Evolutionary conservation across 2,888 invertebrate species (phyloP).

Genomic region (Thereva unica): DNA sequence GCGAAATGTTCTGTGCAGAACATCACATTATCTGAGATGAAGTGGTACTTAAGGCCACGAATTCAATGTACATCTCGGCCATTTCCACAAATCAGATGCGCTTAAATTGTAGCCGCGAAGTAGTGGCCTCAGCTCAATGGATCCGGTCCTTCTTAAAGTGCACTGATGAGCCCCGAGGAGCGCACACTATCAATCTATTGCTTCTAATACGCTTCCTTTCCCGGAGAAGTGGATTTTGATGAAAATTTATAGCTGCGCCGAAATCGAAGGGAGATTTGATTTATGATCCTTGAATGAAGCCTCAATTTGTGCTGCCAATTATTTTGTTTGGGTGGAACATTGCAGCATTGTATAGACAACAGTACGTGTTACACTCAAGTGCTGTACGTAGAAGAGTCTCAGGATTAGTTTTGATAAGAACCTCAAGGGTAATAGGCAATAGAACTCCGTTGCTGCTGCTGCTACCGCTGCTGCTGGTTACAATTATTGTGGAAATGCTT

Average conservation of each 20-base stretch:
- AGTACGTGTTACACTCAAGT: constrained; percentile 11
- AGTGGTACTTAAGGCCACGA: constrained; percentile 37
- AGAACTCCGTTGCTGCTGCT: constrained; percentile 7
- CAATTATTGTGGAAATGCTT: constrained; percentile 19
- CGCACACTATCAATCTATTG: constrained; percentile 24
- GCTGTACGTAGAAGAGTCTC: neutral
- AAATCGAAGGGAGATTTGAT: constrained; percentile 24
- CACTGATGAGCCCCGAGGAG: neutral
- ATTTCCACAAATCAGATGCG: constrained; percentile 31
- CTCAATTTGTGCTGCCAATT: constrained; percentile 35
- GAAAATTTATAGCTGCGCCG: constrained; percentile 28
- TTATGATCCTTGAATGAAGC: constrained; percentile 21
- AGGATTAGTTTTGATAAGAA: constrained; percentile 8
- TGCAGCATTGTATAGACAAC: neutral
- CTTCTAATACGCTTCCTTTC: neutral
- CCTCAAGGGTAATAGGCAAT: constrained; percentile 6
- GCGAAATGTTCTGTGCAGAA: constrained; percentile 35
- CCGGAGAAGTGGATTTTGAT: constrained; percentile 33
- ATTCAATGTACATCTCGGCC: constrained; percentile 30
- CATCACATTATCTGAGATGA: constrained; percentile 32
- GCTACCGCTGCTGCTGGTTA: neutral
- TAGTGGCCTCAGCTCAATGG: neutral
- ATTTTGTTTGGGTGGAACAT: constrained; percentile 17
- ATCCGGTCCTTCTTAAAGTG: neutral
- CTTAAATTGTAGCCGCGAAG: neutral